Evolutionary conservation across 2,113 vertebrate species (phyloP).

Genomic region (Vanacampus margaritifer): DNA sequence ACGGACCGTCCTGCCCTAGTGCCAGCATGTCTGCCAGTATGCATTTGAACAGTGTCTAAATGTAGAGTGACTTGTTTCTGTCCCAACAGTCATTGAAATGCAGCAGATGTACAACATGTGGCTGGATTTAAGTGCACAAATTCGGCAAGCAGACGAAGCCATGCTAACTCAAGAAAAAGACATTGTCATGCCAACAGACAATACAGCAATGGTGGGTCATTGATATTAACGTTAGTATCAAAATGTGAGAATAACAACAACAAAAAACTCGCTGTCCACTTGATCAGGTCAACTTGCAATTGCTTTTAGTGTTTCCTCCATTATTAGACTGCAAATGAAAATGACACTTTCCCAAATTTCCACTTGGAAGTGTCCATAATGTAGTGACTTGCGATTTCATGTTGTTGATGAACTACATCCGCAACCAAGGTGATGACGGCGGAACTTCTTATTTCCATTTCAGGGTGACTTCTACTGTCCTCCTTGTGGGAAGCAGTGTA

Average conservation of each 20-base stretch:
- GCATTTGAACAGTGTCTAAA: background rate
- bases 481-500: slow-evolving; percentile 92
- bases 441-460: slow-evolving; percentile 4
- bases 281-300: too few relatives aligned
- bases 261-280: too few relatives aligned
- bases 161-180: slow-evolving; percentile 76
- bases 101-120: slow-evolving; percentile 92
- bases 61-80: background rate
- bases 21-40: background rate
- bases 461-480: slow-evolving; percentile 88
- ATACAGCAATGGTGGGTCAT: slow-evolving; percentile 76
- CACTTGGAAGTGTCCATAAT: too few relatives aligned
- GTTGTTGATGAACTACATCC: background rate
- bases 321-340: too few relatives aligned
- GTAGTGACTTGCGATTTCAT: background rate
- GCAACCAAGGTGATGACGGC: background rate
- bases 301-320: too few relatives aligned
- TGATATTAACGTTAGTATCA: too few relatives aligned
- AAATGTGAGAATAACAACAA: slow-evolving; percentile 49
- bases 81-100: slow-evolving; percentile 81
- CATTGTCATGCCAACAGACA: slow-evolving; percentile 94
- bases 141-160: slow-evolving; percentile 74
- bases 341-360: too few relatives aligned
- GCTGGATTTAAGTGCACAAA: slow-evolving; percentile 76
- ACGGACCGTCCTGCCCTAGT: background rate